A percentile compares a stretch with the other conserved stretches of the same genome.
Conservation (phyloP, 2,113 vertebrate species). For the Onychostruthus taczanowskii region DNA sequence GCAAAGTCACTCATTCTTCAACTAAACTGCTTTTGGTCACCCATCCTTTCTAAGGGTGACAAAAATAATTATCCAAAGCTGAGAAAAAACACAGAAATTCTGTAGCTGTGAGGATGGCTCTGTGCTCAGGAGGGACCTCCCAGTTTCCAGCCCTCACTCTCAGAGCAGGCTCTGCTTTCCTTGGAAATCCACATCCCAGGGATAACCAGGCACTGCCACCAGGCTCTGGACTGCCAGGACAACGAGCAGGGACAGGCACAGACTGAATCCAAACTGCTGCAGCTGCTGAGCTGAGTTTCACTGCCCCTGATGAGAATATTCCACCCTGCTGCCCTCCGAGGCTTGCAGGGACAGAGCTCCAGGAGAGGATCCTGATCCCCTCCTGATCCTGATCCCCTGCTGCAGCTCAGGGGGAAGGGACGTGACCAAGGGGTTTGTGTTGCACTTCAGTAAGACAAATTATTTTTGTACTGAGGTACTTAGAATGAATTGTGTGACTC, state of each 20-base stretch:
- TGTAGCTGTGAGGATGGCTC: neutral
- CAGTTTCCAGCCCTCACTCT: neutral
- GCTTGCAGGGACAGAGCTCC: neutral
- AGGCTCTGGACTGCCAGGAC: neutral
- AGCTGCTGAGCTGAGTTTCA: neutral
- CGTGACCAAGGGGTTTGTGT: neutral
- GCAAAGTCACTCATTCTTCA: neutral
- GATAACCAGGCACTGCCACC: neutral
- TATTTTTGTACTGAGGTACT: neutral
- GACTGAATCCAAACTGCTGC: neutral
- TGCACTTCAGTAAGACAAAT: neutral
- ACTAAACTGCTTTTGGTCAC: neutral
- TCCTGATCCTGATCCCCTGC: neutral
- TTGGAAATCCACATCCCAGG: accelerated
- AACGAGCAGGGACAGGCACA: neutral
- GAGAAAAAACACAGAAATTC: neutral
- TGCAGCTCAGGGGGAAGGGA: neutral
- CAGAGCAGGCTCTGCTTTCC: neutral
- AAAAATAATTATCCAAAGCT: neutral
- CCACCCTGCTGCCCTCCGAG: neutral
- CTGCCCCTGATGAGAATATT: neutral
- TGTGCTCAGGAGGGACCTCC: neutral
- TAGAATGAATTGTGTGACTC: neutral
- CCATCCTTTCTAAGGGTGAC: neutral
- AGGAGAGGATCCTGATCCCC: neutral